phyloP scores from a whole-genome alignment of 2,797 vertebrate species.

The Muscicapa striata region DNA sequence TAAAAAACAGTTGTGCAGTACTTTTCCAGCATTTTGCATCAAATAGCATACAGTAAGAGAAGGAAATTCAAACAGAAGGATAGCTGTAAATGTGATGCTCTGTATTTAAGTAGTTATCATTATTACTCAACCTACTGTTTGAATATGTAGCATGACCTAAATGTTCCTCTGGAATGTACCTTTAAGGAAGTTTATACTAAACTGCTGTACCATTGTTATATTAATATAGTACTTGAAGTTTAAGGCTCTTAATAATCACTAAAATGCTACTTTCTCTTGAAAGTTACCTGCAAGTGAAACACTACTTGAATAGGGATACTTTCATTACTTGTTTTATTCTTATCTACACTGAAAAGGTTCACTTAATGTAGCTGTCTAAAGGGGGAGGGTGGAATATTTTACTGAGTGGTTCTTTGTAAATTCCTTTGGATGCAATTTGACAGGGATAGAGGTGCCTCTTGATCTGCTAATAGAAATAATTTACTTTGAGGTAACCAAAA shows the following conservation, averaged over 20 bases:
- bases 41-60: background rate
- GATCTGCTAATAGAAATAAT: background rate
- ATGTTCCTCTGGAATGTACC: background rate
- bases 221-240: background rate
- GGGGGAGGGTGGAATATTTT: background rate
- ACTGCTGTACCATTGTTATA: background rate
- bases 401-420: background rate
- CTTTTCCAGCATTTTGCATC: background rate
- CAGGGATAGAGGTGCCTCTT: background rate
- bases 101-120: background rate
- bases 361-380: background rate
- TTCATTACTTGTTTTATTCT: background rate
- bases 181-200: background rate
- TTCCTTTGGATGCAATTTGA: background rate
- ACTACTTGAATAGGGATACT: background rate
- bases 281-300: background rate
- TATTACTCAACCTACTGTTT: background rate
- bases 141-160: background rate
- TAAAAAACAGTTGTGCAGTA: background rate
- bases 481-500: background rate
- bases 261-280: background rate
- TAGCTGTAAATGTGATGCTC: background rate
- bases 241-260: background rate
- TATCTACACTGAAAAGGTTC: background rate
- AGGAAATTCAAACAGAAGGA: background rate